Conservation (phyloP, 2,113 vertebrate species). For the Spermophilus dauricus region DNA sequence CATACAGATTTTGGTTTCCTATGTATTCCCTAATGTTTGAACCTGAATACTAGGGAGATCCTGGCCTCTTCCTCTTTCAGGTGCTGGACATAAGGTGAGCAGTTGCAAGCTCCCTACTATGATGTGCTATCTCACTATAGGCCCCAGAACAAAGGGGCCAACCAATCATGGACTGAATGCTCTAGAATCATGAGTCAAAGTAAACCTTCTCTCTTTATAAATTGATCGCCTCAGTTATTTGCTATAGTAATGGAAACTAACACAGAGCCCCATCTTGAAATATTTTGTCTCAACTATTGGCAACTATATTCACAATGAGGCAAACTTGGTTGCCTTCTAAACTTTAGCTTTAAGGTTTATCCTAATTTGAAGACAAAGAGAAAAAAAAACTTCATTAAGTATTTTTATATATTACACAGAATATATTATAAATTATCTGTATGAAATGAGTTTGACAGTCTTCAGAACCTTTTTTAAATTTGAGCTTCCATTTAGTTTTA, state of each 20-base stretch:
- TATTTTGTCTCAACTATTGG: background rate
- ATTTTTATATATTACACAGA: background rate
- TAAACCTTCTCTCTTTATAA: background rate
- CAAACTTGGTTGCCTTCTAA: background rate
- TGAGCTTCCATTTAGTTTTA: background rate
- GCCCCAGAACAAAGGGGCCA: background rate
- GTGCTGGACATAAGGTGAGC: background rate
- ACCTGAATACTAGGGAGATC: background rate
- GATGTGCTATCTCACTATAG: no score
- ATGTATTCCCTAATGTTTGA: background rate
- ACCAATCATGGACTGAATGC: background rate
- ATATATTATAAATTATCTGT: background rate
- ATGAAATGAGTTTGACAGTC: background rate
- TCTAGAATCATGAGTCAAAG: background rate
- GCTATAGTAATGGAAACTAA: background rate
- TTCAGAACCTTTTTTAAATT: background rate
- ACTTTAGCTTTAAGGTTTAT: background rate
- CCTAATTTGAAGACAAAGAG: background rate
- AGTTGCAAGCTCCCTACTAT: background rate
- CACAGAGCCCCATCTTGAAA: background rate
- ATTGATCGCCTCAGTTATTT: background rate
- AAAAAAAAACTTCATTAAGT: background rate
- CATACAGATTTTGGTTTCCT: background rate
- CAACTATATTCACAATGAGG: background rate
- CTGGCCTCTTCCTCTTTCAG: background rate